Evolutionary conservation across 2,113 vertebrate species (phyloP).

Genomic region (Barnardius zonarius): DNA sequence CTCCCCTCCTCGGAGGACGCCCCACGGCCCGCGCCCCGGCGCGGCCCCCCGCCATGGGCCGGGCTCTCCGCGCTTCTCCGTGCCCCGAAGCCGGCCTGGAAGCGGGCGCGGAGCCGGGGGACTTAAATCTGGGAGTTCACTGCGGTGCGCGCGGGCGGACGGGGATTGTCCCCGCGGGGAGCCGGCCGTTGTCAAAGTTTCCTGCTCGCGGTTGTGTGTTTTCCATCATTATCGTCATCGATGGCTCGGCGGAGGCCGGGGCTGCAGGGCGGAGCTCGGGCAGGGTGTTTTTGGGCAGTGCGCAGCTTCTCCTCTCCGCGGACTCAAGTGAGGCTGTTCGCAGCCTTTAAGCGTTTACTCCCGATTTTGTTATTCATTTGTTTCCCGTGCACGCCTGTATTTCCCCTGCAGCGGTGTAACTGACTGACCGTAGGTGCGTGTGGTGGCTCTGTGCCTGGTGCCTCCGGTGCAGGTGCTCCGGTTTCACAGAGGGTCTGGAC

Average conservation of each 20-base stretch:
- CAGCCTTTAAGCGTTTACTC: not conserved
- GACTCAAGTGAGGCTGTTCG: not conserved
- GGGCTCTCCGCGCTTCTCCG: not conserved
- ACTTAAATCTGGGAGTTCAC: not conserved
- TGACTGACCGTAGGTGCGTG: not conserved
- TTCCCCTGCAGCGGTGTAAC: not conserved
- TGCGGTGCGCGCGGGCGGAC: no score
- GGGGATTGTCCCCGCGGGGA: not conserved
- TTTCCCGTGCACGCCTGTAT: rapidly evolving
- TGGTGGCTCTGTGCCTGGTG: rapidly evolving
- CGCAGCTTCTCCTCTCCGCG: no score
- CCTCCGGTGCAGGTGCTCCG: not conserved
- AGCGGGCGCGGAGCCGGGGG: not conserved
- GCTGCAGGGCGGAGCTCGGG: not conserved
- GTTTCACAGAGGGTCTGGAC: not conserved
- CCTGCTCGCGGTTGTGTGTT: not conserved
- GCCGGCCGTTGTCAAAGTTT: not conserved
- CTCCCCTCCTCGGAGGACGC: no score
- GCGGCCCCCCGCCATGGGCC: not conserved
- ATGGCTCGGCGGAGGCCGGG: not conserved
- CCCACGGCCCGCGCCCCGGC: not conserved
- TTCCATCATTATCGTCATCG: not conserved
- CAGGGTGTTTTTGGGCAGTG: rapidly evolving
- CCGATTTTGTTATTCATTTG: not conserved
- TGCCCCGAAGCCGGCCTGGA: not conserved